Evolutionary conservation across 2,888 invertebrate species (phyloP).

Genomic region (Quadroppia sp.): DNA sequence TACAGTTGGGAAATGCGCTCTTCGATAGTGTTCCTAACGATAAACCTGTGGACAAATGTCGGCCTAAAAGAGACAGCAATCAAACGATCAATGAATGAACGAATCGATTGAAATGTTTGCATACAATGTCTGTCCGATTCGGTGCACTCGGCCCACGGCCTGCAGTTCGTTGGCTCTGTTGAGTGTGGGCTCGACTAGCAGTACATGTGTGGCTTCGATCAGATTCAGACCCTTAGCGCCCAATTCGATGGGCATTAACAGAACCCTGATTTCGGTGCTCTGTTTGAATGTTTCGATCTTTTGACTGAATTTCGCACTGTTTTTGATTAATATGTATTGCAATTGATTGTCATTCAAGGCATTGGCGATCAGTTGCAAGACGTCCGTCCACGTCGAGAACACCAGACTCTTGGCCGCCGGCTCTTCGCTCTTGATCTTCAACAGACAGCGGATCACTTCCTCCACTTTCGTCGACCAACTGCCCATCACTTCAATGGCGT

Average conservation of each 20-base stretch:
- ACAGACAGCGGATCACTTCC: constrained; percentile 60
- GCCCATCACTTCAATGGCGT: constrained; percentile 53
- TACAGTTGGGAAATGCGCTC: constrained; percentile 58
- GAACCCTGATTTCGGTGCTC: constrained; percentile 53
- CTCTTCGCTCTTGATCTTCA: constrained; percentile 59
- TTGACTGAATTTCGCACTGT: constrained; percentile 37
- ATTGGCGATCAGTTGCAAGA: constrained; percentile 56
- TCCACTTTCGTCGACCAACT: constrained; percentile 68
- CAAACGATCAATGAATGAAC: constrained; percentile 6
- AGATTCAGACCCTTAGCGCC: constrained; percentile 75
- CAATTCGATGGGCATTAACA: constrained; percentile 64
- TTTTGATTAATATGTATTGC: constrained; percentile 30
- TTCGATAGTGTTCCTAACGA: constrained; percentile 66
- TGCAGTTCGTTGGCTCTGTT: constrained; percentile 69
- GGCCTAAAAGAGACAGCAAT: constrained; percentile 54
- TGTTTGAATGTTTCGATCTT: constrained; percentile 52
- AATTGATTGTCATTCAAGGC: constrained; percentile 60
- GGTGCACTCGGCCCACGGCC: constrained; percentile 71
- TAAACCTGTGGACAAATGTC: constrained; percentile 68
- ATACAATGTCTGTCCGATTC: constrained; percentile 71
- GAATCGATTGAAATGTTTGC: constrained; percentile 35
- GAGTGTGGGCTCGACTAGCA: constrained; percentile 69
- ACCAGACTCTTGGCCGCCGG: constrained; percentile 64
- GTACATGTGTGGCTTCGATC: constrained; percentile 71
- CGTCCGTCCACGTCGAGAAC: constrained; percentile 62